Evolutionary conservation across 2,113 vertebrate genomes (phyloP).

Genomic region (Onychorhynchus coronatus): DNA sequence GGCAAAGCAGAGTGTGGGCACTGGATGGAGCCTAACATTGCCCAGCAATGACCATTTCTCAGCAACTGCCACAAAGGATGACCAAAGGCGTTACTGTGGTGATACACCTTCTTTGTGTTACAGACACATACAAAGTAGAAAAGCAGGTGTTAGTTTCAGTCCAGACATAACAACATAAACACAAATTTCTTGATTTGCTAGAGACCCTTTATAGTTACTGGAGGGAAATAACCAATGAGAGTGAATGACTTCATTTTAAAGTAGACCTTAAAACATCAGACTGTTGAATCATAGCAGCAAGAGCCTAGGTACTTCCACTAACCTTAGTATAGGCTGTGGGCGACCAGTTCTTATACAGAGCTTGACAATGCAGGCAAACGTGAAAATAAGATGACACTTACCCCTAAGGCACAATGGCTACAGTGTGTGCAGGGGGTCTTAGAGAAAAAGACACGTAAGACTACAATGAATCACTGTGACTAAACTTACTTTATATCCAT

Average conservation of each 20-base stretch:
- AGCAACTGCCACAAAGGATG: neutral
- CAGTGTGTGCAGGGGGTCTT: neutral
- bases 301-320: neutral
- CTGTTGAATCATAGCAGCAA: neutral
- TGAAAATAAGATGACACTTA: neutral
- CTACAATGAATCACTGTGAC: neutral
- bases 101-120: neutral
- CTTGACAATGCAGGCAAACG: neutral
- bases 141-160: neutral
- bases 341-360: neutral
- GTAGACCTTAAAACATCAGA: neutral
- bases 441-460: neutral
- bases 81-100: neutral
- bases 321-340: neutral
- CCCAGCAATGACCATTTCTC: neutral
- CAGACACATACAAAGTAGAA: neutral
- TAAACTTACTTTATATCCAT: neutral
- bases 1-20: rapidly evolving
- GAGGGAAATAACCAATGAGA: neutral
- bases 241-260: neutral
- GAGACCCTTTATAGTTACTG: neutral
- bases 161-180: neutral
- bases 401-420: neutral
- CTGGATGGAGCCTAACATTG: rapidly evolving
- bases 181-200: neutral